Percentiles rank a stretch among this genome's conserved stretches.
These are phyloP conservation scores for Synanthedon myopaeformis DNA, from an alignment of 2,888 invertebrate genomes.

Conservation along the genomic window DNA sequence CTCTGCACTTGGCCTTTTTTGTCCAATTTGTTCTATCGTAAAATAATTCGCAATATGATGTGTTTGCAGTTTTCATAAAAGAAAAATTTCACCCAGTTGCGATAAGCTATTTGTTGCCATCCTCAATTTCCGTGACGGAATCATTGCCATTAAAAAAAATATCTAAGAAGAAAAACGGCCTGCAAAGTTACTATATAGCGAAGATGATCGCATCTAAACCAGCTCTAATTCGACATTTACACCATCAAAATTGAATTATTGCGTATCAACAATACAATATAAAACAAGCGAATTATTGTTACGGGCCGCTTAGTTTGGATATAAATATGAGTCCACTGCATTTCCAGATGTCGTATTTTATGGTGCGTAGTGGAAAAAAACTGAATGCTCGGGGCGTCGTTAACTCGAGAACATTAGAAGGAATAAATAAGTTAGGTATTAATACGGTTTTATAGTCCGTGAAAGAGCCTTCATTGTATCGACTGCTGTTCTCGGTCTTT, in stretches of 20 bases:
- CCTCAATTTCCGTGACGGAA: neutral
- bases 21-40: too few relatives aligned
- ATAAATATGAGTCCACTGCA: slow-evolving; percentile 39
- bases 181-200: neutral
- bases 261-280: slow-evolving; percentile 18
- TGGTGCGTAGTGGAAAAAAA: slow-evolving; percentile 57
- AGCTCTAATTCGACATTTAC: slow-evolving; percentile 8
- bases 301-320: slow-evolving; percentile 37
- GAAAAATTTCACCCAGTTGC: neutral
- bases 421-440: slow-evolving; percentile 63
- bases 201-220: slow-evolving; percentile 1
- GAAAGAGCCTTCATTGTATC: slow-evolving; percentile 61
- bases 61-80: too few relatives aligned
- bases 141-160: neutral
- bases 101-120: neutral
- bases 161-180: neutral
- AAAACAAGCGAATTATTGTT: slow-evolving; percentile 29
- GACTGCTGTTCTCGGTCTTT: slow-evolving; percentile 27
- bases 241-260: slow-evolving; percentile 10
- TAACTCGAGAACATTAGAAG: slow-evolving; percentile 66
- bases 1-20: too few relatives aligned
- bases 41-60: neutral
- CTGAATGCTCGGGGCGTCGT: slow-evolving; percentile 53
- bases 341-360: slow-evolving; percentile 58
- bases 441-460: slow-evolving; percentile 63